Base-by-base conservation (phyloP, 2,113 vertebrate genomes). In the Panurus biarmicus region DNA sequence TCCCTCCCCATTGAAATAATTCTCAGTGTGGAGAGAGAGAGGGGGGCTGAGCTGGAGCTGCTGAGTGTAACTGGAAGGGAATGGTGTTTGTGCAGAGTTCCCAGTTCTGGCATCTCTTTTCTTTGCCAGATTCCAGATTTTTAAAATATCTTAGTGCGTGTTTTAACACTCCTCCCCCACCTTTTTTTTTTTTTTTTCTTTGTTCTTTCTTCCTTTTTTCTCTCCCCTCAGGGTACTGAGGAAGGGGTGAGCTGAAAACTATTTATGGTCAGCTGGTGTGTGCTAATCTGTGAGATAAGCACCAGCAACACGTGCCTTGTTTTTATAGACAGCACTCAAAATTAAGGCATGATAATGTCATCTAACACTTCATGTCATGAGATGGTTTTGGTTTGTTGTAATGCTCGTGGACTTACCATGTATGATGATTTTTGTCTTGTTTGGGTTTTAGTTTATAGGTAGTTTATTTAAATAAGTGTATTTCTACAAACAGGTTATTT, bases 211-310 rank as follows among this genome's bases (percentile, higher is more conserved):
- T 25, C 7, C 1, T 9, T 78, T 33, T 11, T 56, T 10, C 38
- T 33, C 22, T 44, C 29, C 6, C 7, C 24, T 86, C 40, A 61
- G 42, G 36, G 50, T 85, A 0, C 28, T 76, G 47, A 50, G 50
- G 21, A 67, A 48, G 40, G 50, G 87, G 29, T 57, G 53, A 61
- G 35, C 28, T 17, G 44, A 78, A 75, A 88, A 15, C 74, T 92
- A 65, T 87, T 92, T 80, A 24, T 54, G 45, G 69, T 57, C 91
- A 89, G 53, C 62, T 93, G 60, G 42, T 88, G 38, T 60, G 33
- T 80, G 64, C 89, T 93, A 92, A 80, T 96, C 79, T 94, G 13
- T 6, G 42, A 90, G 85, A 95, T 92, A 95, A 92, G 72, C 56
- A 71, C 72, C 83, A 89, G 29, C 35, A 81, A 42, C 88, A 74